Percentiles rank a stretch among this genome's conserved stretches.
phyloP scores from a whole-genome alignment of 2,888 invertebrate genomes.

The Tetranychus truncatus region DNA sequence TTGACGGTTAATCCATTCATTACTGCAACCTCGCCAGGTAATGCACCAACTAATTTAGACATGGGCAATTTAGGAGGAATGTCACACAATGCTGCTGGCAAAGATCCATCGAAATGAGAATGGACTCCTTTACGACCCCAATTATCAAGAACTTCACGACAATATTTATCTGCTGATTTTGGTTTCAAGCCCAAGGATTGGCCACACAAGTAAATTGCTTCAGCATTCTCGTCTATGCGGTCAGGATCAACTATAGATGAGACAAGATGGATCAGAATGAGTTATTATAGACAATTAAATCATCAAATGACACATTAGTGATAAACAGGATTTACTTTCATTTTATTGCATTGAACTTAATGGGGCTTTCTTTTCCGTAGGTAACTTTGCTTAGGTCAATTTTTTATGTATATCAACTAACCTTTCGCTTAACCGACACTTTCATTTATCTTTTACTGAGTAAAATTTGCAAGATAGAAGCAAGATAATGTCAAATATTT shows the following conservation, averaged over 20 bases:
- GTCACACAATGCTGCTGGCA: conserved; percentile 30
- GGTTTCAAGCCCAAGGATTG: conserved; percentile 42
- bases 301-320: no score
- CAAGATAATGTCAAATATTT: no score
- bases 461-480: no score
- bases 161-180: conserved; percentile 32
- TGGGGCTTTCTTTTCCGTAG: no score
- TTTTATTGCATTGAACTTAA: not conserved
- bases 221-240: conserved; percentile 33
- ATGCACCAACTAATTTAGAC: conserved; percentile 27
- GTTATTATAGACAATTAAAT: not conserved
- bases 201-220: conserved; percentile 40
- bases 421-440: no score
- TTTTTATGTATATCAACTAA: no score
- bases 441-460: no score
- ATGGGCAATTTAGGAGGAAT: conserved; percentile 27
- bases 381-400: no score
- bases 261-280: not conserved
- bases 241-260: conserved; percentile 30
- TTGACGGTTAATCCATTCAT: conserved; percentile 43
- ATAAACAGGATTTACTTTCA: no score
- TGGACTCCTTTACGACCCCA: conserved; percentile 36
- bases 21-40: conserved; percentile 36
- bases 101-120: conserved; percentile 29
- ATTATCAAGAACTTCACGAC: conserved; percentile 36